phyloP scores from a whole-genome alignment of 2,888 invertebrate genomes.

The Cephonodes hylas region DNA sequence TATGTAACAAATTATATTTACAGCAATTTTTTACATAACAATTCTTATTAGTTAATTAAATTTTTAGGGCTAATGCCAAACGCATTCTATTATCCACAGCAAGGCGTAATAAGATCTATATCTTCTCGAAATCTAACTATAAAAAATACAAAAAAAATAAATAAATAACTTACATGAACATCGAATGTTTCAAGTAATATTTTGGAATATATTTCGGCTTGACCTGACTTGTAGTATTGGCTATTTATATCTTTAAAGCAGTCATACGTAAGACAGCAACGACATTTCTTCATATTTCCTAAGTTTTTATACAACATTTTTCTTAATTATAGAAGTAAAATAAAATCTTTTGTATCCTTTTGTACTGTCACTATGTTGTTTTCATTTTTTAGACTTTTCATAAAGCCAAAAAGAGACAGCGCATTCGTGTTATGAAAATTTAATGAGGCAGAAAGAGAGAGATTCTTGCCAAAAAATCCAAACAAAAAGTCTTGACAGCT shows the following conservation, averaged over 20 bases:
- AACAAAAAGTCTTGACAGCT: not conserved
- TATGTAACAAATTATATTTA: too few relatives aligned
- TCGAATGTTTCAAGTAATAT: constrained; percentile 36
- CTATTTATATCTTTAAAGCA: constrained; percentile 33
- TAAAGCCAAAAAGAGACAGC: too few relatives aligned
- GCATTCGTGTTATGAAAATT: not conserved
- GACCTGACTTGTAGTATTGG: constrained; percentile 26
- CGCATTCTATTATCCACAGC: too few relatives aligned
- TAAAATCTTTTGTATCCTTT: too few relatives aligned
- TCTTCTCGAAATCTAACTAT: too few relatives aligned
- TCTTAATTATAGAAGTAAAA: too few relatives aligned
- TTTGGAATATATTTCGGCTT: constrained; percentile 30
- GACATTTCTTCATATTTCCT: constrained; percentile 25
- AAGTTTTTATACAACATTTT: constrained; percentile 10
- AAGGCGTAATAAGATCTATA: too few relatives aligned
- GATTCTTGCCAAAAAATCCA: not conserved
- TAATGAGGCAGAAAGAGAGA: not conserved
- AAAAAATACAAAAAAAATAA: not conserved
- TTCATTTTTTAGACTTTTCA: too few relatives aligned
- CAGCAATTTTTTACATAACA: too few relatives aligned
- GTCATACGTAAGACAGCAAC: constrained; percentile 31
- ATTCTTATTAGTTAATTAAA: too few relatives aligned
- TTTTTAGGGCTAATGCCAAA: too few relatives aligned
- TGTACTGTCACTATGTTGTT: too few relatives aligned
- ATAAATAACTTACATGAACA: constrained; percentile 31